These are phyloP conservation scores for Leptogaster cylindrica DNA, from an alignment of 2,888 invertebrate species.

Conservation along the genomic window DNA sequence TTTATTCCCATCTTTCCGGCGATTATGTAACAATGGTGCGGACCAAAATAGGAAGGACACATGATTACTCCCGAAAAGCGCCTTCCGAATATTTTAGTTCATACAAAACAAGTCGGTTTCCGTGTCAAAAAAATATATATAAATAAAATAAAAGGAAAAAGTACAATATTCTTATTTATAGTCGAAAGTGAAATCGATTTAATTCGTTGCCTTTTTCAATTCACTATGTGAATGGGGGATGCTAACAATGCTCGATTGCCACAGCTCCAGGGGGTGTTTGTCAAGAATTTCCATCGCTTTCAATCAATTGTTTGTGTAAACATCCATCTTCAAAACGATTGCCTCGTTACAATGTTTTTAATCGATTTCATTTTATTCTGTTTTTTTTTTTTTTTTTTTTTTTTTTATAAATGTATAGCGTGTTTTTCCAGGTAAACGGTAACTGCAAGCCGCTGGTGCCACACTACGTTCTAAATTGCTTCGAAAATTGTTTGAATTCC, in stretches of 20 bases:
- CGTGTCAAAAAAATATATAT: too few relatives aligned
- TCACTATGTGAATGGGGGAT: not conserved
- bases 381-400: too few relatives aligned
- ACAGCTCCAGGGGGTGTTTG: not conserved
- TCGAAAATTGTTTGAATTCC: too few relatives aligned
- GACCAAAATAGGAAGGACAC: constrained; percentile 21
- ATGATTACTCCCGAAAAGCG: constrained; percentile 25
- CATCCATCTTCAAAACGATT: not conserved
- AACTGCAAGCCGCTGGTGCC: too few relatives aligned
- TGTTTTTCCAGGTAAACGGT: too few relatives aligned
- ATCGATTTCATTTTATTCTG: too few relatives aligned
- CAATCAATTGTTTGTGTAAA: not conserved
- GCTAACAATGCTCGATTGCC: not conserved
- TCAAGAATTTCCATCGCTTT: not conserved
- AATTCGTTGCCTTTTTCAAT: not conserved
- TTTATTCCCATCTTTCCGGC: constrained; percentile 1
- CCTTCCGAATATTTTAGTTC: not conserved
- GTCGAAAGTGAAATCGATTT: not conserved
- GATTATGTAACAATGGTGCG: constrained; percentile 16
- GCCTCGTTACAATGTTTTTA: not conserved
- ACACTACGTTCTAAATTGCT: too few relatives aligned
- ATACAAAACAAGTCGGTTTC: not conserved
- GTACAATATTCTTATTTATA: not conserved
- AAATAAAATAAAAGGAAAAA: too few relatives aligned
- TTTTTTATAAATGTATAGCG: too few relatives aligned